These are phyloP conservation scores for Aphidius ervi DNA, from an alignment of 1,140 invertebrate genomes.

Conservation along the genomic window DNA sequence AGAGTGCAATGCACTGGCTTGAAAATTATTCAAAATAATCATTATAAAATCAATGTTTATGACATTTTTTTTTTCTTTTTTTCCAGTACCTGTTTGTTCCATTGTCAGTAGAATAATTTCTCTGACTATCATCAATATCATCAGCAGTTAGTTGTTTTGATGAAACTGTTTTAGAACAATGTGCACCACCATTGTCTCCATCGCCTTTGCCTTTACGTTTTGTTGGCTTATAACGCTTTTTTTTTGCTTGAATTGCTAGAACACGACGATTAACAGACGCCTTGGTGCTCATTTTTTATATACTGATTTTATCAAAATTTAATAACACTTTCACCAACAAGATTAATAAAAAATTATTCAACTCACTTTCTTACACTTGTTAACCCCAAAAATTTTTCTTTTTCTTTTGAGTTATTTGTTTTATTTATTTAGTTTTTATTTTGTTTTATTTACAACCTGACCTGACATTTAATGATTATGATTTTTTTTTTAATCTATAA, in stretches of 20 bases:
- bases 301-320: neutral
- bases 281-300: constrained; percentile 67
- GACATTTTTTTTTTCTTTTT: neutral
- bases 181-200: constrained; percentile 31
- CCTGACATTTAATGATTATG: too few relatives aligned
- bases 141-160: constrained; percentile 30
- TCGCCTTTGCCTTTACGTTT: constrained; percentile 69
- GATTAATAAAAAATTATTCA: constrained; percentile 2
- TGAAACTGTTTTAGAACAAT: constrained; percentile 54
- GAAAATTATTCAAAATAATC: too few relatives aligned
- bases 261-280: constrained; percentile 82
- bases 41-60: constrained; percentile 1
- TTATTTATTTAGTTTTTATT: neutral
- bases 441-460: too few relatives aligned
- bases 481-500: too few relatives aligned
- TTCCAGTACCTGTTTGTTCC: constrained; percentile 34
- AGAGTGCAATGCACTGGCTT: too few relatives aligned
- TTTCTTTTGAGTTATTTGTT: neutral
- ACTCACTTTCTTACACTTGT: neutral
- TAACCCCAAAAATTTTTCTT: too few relatives aligned
- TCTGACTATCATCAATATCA: constrained; percentile 24
- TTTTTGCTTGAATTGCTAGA: constrained; percentile 83
- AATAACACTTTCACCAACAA: neutral
- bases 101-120: constrained; percentile 35
- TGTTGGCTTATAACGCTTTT: constrained; percentile 79